Conservation (phyloP, 1,140 invertebrate genomes). For the Druon quercuslanigerum region DNA sequence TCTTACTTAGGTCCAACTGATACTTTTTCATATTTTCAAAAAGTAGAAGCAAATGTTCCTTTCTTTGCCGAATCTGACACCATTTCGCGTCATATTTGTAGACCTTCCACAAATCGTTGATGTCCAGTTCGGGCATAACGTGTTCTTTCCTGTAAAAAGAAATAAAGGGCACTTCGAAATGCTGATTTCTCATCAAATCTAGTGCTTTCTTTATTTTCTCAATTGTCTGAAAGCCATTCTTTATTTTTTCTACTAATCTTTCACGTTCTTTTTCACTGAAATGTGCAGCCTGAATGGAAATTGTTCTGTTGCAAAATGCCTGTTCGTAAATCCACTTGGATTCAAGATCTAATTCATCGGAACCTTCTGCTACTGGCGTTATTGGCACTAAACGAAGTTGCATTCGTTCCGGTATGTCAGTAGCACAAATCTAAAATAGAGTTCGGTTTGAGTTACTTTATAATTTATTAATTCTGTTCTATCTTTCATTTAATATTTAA, state of each 20-base stretch:
- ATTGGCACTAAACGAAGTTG: conserved; percentile 92
- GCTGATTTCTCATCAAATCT: conserved; percentile 96
- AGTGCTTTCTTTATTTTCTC: conserved; percentile 95
- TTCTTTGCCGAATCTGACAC: conserved; percentile 93
- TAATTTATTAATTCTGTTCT: background rate
- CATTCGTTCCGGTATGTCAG: conserved; percentile 94
- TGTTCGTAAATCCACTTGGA: conserved; percentile 98
- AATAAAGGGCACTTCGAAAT: conserved; percentile 98
- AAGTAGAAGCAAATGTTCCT: conserved; percentile 87
- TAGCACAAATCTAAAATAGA: conserved; percentile 82
- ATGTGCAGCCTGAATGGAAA: conserved; percentile 85
- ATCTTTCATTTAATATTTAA: conserved; percentile 2
- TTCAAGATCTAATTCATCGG: conserved; percentile 94
- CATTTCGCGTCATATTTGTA: conserved; percentile 98
- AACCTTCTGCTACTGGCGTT: conserved; percentile 87
- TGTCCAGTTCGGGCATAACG: conserved; percentile 94
- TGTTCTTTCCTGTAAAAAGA: conserved; percentile 99
- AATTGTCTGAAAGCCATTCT: conserved; percentile 81
- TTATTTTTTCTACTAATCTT: conserved; percentile 74
- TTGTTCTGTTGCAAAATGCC: conserved; percentile 89
- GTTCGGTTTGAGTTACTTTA: background rate
- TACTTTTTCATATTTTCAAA: conserved; percentile 96
- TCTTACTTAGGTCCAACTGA: conserved; percentile 90
- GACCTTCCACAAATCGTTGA: conserved; percentile 98
- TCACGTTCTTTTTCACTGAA: conserved; percentile 68